Evolutionary conservation across 2,888 invertebrate genomes (phyloP).

Genomic region (Lacanobia wlatinum): DNA sequence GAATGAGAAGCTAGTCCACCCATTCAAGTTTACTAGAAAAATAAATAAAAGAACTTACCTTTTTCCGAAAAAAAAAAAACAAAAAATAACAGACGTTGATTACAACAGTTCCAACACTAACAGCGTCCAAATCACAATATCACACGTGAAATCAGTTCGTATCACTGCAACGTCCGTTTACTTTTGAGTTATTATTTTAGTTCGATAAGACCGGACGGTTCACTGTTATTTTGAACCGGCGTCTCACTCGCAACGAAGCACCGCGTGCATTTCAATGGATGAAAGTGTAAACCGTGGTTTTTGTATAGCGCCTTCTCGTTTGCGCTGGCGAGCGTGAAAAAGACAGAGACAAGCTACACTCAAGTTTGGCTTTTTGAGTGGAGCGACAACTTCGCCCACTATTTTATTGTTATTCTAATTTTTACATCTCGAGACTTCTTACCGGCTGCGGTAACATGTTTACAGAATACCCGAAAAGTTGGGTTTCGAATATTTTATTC

Average conservation of each 20-base stretch:
- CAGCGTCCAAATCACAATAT: constrained; percentile 68
- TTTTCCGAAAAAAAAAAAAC: constrained; percentile 47
- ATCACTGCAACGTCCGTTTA: constrained; percentile 74
- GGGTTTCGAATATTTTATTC: not conserved
- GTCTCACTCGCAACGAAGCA: constrained; percentile 85
- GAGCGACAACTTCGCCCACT: constrained; percentile 86
- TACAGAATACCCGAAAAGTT: constrained; percentile 48
- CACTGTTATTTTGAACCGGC: constrained; percentile 84
- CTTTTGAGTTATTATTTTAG: constrained; percentile 80
- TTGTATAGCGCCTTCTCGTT: constrained; percentile 89
- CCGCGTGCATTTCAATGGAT: constrained; percentile 90
- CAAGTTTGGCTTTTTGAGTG: constrained; percentile 81
- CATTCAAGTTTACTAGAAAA: constrained; percentile 37
- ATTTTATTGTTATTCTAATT: constrained; percentile 85
- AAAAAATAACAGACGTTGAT: constrained; percentile 33
- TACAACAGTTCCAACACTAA: constrained; percentile 59
- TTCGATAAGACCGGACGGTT: constrained; percentile 81
- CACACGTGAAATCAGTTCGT: constrained; percentile 75
- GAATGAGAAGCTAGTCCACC: constrained; percentile 6
- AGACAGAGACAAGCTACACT: constrained; percentile 75
- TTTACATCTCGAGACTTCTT: constrained; percentile 69
- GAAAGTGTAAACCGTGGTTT: constrained; percentile 90
- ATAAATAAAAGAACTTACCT: constrained; percentile 59
- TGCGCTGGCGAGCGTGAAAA: constrained; percentile 75
- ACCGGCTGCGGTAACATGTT: constrained; percentile 46